A percentile compares a stretch with the other conserved stretches of the same genome.
These are phyloP conservation scores for Xenopus petersii DNA, from an alignment of 2,797 vertebrate species.

Conservation along the genomic window DNA sequence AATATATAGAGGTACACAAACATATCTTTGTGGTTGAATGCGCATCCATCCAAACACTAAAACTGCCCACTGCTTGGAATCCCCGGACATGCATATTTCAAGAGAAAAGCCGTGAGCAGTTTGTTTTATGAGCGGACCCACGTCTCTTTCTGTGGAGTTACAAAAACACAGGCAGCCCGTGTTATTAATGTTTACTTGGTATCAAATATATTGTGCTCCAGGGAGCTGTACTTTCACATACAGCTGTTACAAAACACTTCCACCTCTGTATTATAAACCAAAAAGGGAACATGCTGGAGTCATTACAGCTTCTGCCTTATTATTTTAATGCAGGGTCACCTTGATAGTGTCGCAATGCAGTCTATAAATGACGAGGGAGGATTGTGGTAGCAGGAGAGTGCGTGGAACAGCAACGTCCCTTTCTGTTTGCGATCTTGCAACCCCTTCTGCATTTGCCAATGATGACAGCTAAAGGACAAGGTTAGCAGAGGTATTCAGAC, in stretches of 20 bases:
- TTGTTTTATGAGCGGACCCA: conserved; percentile 45
- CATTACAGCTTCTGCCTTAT: conserved; percentile 48
- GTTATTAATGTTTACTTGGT: conserved; percentile 51
- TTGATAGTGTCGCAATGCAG: conserved; percentile 49
- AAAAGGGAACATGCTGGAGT: conserved; percentile 46
- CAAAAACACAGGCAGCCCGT: conserved; percentile 47
- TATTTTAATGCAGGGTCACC: conserved; percentile 49
- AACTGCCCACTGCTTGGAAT: conserved; percentile 33
- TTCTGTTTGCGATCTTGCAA: conserved; percentile 18
- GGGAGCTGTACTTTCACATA: conserved; percentile 46
- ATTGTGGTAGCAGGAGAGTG: conserved; percentile 29
- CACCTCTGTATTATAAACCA: conserved; percentile 48
- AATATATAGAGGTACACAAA: not conserved
- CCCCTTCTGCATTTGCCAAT: not conserved
- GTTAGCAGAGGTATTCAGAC: not conserved
- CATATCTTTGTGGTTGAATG: conserved; percentile 13
- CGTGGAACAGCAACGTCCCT: conserved; percentile 21
- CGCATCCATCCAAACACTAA: conserved; percentile 34
- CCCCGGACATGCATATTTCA: conserved; percentile 45
- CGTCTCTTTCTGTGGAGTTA: conserved; percentile 44
- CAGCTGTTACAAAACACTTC: conserved; percentile 48
- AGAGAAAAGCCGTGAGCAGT: conserved; percentile 39
- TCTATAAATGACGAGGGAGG: conserved; percentile 44
- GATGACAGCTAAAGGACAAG: not conserved
- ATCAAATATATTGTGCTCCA: conserved; percentile 47